A percentile compares a stretch with the other conserved stretches of the same genome.
These are phyloP conservation scores for Phylloscopus trochiloides DNA, from an alignment of 2,113 vertebrate species.

Conservation along the genomic window DNA sequence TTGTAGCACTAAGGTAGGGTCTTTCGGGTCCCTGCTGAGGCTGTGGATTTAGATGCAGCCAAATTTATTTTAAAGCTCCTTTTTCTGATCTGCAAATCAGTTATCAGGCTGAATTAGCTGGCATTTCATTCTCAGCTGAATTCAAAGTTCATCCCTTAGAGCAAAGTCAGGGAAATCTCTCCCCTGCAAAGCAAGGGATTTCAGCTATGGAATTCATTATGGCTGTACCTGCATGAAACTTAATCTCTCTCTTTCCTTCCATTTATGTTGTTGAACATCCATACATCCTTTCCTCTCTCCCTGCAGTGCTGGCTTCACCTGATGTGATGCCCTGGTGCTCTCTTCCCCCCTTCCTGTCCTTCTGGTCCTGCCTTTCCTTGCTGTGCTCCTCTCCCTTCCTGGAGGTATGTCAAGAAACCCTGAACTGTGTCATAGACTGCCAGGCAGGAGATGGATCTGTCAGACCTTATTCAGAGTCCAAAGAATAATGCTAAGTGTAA, in stretches of 20 bases:
- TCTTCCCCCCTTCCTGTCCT: neutral
- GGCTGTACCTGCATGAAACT: neutral
- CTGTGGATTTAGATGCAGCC: neutral
- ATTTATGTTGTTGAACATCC: accelerated
- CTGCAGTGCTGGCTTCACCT: neutral
- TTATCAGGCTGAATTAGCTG: neutral
- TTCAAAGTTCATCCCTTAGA: neutral
- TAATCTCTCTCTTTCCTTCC: neutral
- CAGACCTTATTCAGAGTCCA: neutral
- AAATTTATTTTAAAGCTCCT: neutral
- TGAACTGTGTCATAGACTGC: neutral
- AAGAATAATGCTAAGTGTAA: neutral
- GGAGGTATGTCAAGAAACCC: neutral
- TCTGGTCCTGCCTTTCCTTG: neutral
- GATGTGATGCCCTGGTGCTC: neutral
- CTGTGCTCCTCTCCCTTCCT: neutral
- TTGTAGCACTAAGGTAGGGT: neutral
- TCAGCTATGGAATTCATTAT: neutral
- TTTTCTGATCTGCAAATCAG: neutral
- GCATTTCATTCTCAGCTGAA: neutral
- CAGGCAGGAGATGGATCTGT: neutral
- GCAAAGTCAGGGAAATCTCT: neutral
- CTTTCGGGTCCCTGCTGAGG: neutral
- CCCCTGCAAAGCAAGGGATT: neutral
- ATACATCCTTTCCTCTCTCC: neutral